Percentiles rank a stretch among this genome's conserved stretches.
Conservation (phyloP, 2,888 invertebrate genomes). For the Drosophila kokeensis region DNA sequence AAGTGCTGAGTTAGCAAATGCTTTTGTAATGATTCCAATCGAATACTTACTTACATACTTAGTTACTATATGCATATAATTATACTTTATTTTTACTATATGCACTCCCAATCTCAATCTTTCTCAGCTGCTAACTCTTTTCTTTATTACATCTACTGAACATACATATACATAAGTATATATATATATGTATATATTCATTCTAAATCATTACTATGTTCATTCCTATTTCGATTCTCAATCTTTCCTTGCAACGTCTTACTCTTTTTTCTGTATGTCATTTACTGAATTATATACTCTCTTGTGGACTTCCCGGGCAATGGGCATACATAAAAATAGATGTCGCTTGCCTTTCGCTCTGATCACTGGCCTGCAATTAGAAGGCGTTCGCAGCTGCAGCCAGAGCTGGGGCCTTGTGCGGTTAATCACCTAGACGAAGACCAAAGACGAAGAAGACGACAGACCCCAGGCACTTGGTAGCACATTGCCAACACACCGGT, state of each 20-base stretch:
- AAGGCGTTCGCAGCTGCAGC: slow-evolving; percentile 49
- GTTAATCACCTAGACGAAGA: slow-evolving; percentile 68
- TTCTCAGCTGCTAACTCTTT: not conserved
- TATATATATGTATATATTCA: not conserved
- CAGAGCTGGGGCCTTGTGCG: slow-evolving; percentile 50
- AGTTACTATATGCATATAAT: not conserved
- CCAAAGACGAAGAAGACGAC: slow-evolving; percentile 18
- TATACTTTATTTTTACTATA: not conserved
- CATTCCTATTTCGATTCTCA: too few relatives aligned
- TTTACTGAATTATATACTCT: slow-evolving; percentile 24
- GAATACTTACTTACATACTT: not conserved
- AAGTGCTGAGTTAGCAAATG: not conserved
- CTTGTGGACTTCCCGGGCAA: slow-evolving; percentile 14
- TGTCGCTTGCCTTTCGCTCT: slow-evolving; percentile 46
- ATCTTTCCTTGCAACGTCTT: not conserved
- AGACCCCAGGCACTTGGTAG: slow-evolving; percentile 41
- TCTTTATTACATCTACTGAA: not conserved
- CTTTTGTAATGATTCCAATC: not conserved
- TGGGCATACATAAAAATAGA: slow-evolving; percentile 65
- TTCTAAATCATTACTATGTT: too few relatives aligned
- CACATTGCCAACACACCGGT: slow-evolving; percentile 3
- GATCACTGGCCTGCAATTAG: slow-evolving; percentile 60
- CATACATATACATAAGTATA: not conserved
- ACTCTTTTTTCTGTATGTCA: slow-evolving; percentile 10
- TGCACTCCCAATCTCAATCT: not conserved